These are phyloP conservation scores for Xestoiulus laeticollis DNA, from an alignment of 2,888 invertebrate species.

Conservation along the genomic window DNA sequence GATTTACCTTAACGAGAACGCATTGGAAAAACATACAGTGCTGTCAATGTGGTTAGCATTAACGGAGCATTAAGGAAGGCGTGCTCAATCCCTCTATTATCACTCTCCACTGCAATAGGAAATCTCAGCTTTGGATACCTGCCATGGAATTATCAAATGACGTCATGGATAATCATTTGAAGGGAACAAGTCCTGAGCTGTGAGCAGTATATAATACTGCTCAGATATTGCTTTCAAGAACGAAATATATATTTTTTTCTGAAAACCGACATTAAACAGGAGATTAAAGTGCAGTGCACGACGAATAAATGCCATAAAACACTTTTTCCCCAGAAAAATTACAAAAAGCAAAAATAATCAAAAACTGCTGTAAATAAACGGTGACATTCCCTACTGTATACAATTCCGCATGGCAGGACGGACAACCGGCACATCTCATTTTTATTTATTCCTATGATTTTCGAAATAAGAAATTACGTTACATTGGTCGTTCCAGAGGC, in stretches of 20 bases:
- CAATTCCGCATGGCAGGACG: background rate
- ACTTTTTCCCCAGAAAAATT: background rate
- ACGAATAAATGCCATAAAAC: background rate
- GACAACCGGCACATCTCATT: background rate
- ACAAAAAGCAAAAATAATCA: background rate
- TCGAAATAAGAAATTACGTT: background rate
- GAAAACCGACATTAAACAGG: background rate
- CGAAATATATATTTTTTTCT: background rate
- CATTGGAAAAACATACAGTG: too few relatives aligned
- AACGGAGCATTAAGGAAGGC: too few relatives aligned
- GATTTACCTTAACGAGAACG: too few relatives aligned
- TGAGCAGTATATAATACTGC: too few relatives aligned
- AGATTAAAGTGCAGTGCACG: background rate
- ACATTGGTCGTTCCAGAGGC: background rate
- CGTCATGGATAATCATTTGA: too few relatives aligned
- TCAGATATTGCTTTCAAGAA: background rate
- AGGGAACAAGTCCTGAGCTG: too few relatives aligned
- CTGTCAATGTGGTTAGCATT: too few relatives aligned
- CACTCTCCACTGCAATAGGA: background rate
- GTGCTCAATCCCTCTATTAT: too few relatives aligned
- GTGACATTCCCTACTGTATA: background rate
- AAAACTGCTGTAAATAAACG: background rate
- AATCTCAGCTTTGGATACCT: background rate
- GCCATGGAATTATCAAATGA: background rate
- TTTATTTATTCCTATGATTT: background rate